phyloP scores from a whole-genome alignment of 2,797 vertebrate genomes.

The Halcyon chelicuti region DNA sequence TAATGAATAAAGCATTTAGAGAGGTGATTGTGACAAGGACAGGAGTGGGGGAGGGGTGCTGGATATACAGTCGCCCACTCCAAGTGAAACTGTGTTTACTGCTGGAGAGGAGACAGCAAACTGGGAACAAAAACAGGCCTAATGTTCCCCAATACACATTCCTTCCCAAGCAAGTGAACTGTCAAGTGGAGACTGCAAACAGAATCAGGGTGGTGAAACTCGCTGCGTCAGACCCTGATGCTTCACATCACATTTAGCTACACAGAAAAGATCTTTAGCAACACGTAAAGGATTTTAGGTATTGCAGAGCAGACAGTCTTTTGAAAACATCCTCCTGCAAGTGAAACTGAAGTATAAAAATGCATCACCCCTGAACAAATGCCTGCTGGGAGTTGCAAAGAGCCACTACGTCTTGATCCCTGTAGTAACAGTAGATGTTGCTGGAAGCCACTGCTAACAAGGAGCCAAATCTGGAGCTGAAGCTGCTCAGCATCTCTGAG shows the following conservation, averaged over 20 bases:
- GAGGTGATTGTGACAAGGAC: conserved; percentile 54
- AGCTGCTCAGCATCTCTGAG: conserved; percentile 12
- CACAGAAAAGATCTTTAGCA: neutral
- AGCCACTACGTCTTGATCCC: neutral
- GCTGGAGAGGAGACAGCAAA: neutral
- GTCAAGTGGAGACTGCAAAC: neutral
- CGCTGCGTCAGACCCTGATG: neutral
- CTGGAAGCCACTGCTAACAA: conserved; percentile 25
- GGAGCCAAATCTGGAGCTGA: neutral
- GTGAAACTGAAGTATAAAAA: neutral
- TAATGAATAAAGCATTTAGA: conserved; percentile 42
- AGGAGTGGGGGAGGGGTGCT: neutral
- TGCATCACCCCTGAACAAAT: neutral
- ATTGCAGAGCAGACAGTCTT: neutral
- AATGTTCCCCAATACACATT: neutral
- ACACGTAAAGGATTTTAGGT: neutral
- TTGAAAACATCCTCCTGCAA: neutral
- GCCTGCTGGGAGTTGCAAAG: neutral
- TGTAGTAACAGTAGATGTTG: neutral
- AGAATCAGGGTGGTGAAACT: neutral
- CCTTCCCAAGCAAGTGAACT: neutral
- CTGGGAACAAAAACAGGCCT: neutral
- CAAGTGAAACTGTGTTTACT: neutral
- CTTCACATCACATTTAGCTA: neutral
- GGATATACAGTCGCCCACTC: neutral